Conservation (phyloP, 1,140 invertebrate genomes). For the Hesperophylax magnus region DNA sequence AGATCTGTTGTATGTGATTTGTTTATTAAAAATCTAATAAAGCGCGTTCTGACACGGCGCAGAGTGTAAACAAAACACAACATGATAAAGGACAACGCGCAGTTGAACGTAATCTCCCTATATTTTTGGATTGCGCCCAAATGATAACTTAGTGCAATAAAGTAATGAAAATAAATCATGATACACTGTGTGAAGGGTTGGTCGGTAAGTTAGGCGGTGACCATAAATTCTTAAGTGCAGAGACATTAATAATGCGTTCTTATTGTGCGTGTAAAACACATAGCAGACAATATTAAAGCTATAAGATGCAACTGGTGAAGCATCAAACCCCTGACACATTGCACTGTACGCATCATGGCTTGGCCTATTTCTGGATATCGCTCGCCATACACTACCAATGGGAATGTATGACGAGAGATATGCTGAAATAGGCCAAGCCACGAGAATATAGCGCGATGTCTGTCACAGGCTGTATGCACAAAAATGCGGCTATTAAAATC, state of each 20-base stretch:
- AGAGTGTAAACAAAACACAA: neutral
- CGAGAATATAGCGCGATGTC: no score
- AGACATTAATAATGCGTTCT: conserved; percentile 37
- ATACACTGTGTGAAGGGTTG: conserved; percentile 18
- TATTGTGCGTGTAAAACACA: conserved; percentile 1
- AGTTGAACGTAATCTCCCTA: conserved; percentile 5
- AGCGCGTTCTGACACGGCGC: conserved; percentile 21
- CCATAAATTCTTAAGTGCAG: conserved; percentile 29
- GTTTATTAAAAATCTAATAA: conserved; percentile 37
- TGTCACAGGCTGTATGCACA: no score
- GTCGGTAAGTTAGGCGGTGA: neutral
- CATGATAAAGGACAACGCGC: neutral
- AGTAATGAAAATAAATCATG: conserved; percentile 31
- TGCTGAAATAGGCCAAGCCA: no score
- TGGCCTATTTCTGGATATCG: no score
- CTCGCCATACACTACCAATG: no score
- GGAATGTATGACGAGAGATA: no score
- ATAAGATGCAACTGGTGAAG: conserved; percentile 8
- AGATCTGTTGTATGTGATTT: conserved; percentile 1
- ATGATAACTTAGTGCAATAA: conserved; percentile 20
- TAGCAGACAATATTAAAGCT: neutral
- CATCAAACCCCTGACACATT: no score
- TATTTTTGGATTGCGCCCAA: conserved; percentile 22
- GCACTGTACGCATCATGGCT: no score
- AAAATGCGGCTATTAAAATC: neutral